A percentile compares a stretch with the other conserved stretches of the same genome.
These are phyloP conservation scores for Cylas formicarius DNA, from an alignment of 1,140 invertebrate genomes.

Conservation along the genomic window DNA sequence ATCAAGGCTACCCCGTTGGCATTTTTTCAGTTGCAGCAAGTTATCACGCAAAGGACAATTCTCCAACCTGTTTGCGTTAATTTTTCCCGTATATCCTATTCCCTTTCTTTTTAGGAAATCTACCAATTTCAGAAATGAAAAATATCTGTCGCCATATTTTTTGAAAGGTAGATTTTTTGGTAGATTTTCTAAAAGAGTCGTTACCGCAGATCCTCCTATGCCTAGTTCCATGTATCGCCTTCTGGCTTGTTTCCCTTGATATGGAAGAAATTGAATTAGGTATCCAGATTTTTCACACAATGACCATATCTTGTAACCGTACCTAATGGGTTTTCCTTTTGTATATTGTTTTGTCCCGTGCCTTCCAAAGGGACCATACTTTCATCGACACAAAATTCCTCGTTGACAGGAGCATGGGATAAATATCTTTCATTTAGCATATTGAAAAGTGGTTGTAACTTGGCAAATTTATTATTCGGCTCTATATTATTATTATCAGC, in stretches of 20 bases:
- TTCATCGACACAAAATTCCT: conserved; percentile 20
- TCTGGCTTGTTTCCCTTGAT: conserved; percentile 20
- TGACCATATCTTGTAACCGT: conserved; percentile 21
- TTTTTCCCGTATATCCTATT: no score
- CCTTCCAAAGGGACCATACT: conserved; percentile 16
- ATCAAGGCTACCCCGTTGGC: no score
- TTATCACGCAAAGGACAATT: no score
- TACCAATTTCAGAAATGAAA: no score
- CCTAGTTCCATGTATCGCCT: conserved; percentile 20
- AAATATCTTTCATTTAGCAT: conserved; percentile 17
- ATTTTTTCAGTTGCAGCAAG: no score
- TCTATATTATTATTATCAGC: conserved; percentile 13
- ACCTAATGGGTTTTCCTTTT: conserved; percentile 21
- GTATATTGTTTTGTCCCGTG: conserved; percentile 19
- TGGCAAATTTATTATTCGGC: conserved; percentile 19
- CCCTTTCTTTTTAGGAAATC: no score
- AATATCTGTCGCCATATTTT: conserved; percentile 21
- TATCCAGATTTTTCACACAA: conserved; percentile 20
- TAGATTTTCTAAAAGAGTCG: conserved; percentile 10
- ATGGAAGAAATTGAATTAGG: conserved; percentile 19
- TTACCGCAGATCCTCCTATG: conserved; percentile 18
- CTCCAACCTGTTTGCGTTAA: no score
- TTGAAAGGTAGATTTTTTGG: conserved; percentile 17
- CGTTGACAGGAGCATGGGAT: conserved; percentile 8
- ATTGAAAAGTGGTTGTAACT: conserved; percentile 15